Evolutionary conservation across 1,140 invertebrate species (phyloP), one percentile per base, ranked within the genome.

Genomic region (Calliopsis andreniformis): DNA sequence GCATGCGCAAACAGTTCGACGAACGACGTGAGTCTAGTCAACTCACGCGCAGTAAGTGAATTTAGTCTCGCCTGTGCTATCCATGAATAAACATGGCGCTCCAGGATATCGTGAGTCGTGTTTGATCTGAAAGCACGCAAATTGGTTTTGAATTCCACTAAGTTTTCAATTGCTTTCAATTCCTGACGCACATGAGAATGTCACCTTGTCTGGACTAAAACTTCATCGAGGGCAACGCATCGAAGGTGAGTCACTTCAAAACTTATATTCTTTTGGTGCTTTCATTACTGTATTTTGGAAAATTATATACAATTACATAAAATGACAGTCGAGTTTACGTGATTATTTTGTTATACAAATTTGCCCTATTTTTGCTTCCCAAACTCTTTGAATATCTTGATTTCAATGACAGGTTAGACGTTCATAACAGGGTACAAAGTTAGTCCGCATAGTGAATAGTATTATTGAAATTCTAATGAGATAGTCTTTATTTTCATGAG

Each of bases 41-140:
- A 12, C 1, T 3, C 0, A 28, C n/a, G n/a, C 6, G n/a, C 8
- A 5, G 32, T 39, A 8, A 32, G 62, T 64, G 61, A 39, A 49
- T 20, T 16, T 30, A 72, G n/a, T 64, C 35, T 30, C 35, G n/a
- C 47, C 32, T 59, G 35, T 64, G 14, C 25, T 18, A 6, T 47
- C 8, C 4, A 28, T 4, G 18, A 76, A 71, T 55, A 30, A 73
- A 78, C 25, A 78, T 78, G 76, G 76, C 76, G 76, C 20, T 28
- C 8, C 4, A 25, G 10, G n/a, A 20, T 55, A 20, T 2, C 7
- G 14, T 55, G 47, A 61, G 32, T 14, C 53, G 39, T 73, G 61
- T 67, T 67, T 67, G 43, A 23, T 56, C 30, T 3, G 5, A 43
- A 16, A 8, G 2, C 47, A 56, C 18, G 18, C 28, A 18, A 56